Evolutionary conservation across 2,113 vertebrate species (phyloP).

Genomic region (Esox niger): DNA sequence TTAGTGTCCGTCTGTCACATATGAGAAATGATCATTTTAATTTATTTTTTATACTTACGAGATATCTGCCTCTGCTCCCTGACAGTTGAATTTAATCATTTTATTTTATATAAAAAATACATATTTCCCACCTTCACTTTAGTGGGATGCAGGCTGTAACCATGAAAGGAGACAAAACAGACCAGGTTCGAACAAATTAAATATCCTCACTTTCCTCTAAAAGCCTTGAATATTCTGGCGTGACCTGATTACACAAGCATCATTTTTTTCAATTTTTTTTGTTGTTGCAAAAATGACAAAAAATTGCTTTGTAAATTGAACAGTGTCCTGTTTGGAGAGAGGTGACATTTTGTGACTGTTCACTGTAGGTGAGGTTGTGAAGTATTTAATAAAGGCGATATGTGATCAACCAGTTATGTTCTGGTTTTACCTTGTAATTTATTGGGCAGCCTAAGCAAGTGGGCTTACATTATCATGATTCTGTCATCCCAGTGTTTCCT

Average conservation of each 20-base stretch:
- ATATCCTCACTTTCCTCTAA: slow-evolving; percentile 9
- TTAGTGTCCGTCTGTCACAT: slow-evolving; percentile 44
- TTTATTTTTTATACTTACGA: slow-evolving; percentile 76
- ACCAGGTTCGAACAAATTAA: slow-evolving; percentile 31
- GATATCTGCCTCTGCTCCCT: slow-evolving; percentile 44
- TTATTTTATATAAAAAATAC: slow-evolving; percentile 36
- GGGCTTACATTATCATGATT: background rate
- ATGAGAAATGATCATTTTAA: slow-evolving; percentile 70
- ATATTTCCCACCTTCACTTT: slow-evolving; percentile 10
- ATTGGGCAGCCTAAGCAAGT: background rate
- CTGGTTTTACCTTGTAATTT: background rate
- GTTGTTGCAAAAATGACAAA: slow-evolving; percentile 49
- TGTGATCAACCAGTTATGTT: slow-evolving; percentile 47
- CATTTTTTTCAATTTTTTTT: slow-evolving; percentile 36
- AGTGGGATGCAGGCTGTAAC: slow-evolving; percentile 24
- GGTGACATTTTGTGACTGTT: slow-evolving; percentile 72
- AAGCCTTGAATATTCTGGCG: slow-evolving; percentile 1
- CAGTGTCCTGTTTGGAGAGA: slow-evolving; percentile 53
- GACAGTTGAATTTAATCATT: slow-evolving; percentile 53
- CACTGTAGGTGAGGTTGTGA: slow-evolving; percentile 67
- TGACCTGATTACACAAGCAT: slow-evolving; percentile 8
- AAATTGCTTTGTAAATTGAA: slow-evolving; percentile 53
- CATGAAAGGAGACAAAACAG: slow-evolving; percentile 25
- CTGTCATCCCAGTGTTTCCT: slow-evolving; percentile 32
- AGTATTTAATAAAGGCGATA: slow-evolving; percentile 76